phyloP scores from a whole-genome alignment of 1,140 invertebrate species.

The Solenopsis invicta region DNA sequence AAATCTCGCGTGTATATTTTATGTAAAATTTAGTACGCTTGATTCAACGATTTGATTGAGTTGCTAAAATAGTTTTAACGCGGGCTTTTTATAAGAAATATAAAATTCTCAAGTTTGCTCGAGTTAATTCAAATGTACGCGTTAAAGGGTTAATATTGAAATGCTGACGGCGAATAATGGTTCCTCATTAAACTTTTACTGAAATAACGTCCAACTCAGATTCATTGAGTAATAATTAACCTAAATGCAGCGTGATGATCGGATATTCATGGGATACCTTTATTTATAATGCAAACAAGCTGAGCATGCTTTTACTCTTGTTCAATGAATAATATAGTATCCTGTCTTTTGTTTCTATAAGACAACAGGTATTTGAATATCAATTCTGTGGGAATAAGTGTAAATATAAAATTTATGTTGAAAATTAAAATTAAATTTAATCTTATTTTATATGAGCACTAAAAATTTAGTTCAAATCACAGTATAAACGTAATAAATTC shows the following conservation, averaged over 20 bases:
- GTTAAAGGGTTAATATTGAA: not conserved
- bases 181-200: not conserved
- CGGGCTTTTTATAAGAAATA: no score
- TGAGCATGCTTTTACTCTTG: not conserved
- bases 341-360: not conserved
- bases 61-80: not conserved
- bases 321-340: not conserved
- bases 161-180: not conserved
- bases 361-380: not conserved
- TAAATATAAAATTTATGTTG: slow-evolving; percentile 4
- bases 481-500: not conserved
- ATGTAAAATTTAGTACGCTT: not conserved
- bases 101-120: no score
- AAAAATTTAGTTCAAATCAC: not conserved
- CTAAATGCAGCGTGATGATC: no score
- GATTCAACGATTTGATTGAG: not conserved
- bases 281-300: no score
- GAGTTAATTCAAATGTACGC: no score
- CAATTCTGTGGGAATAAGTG: not conserved
- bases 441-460: not conserved
- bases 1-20: no score
- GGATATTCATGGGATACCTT: no score
- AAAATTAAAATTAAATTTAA: slow-evolving; percentile 16
- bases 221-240: no score
- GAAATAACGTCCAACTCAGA: not conserved